Evolutionary conservation across 2,797 vertebrate species (phyloP).

Genomic region (Meda fulgida): DNA sequence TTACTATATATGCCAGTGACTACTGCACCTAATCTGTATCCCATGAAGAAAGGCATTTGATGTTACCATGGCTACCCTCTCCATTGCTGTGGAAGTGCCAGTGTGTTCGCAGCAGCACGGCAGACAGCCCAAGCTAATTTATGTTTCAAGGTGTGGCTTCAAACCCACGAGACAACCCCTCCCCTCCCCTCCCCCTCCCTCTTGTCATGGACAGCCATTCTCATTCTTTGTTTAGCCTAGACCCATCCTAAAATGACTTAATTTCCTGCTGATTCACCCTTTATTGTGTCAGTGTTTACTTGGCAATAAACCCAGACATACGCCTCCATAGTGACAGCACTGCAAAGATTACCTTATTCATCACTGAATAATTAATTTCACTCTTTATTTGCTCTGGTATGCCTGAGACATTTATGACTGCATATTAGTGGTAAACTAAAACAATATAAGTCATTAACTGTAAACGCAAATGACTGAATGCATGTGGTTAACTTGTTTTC

Average conservation of each 20-base stretch:
- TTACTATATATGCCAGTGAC: background rate
- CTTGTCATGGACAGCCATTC: constrained; percentile 47
- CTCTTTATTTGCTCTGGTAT: constrained; percentile 13
- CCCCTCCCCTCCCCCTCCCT: constrained; percentile 1
- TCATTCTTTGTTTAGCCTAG: constrained; percentile 56
- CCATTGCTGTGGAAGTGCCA: constrained; percentile 39
- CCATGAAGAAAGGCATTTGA: constrained; percentile 48
- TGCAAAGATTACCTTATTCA: constrained; percentile 4
- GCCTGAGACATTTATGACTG: background rate
- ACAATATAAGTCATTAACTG: background rate
- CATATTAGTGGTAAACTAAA: background rate
- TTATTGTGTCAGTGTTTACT: constrained; percentile 31
- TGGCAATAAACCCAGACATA: constrained; percentile 34
- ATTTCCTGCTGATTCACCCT: constrained; percentile 1
- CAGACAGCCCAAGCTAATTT: constrained; percentile 47
- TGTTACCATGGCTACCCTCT: constrained; percentile 53
- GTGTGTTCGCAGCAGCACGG: constrained; percentile 38
- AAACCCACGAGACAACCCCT: constrained; percentile 31
- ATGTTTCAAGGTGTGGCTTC: constrained; percentile 62
- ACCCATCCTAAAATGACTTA: constrained; percentile 22
- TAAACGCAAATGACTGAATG: background rate
- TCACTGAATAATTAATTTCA: background rate
- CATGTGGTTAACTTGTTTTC: background rate
- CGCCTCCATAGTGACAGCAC: constrained; percentile 21
- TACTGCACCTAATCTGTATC: constrained; percentile 29